A percentile compares a stretch with the other conserved stretches of the same genome.
Conservation (phyloP, 2,888 invertebrate species). For the Cantharis lateralis region DNA sequence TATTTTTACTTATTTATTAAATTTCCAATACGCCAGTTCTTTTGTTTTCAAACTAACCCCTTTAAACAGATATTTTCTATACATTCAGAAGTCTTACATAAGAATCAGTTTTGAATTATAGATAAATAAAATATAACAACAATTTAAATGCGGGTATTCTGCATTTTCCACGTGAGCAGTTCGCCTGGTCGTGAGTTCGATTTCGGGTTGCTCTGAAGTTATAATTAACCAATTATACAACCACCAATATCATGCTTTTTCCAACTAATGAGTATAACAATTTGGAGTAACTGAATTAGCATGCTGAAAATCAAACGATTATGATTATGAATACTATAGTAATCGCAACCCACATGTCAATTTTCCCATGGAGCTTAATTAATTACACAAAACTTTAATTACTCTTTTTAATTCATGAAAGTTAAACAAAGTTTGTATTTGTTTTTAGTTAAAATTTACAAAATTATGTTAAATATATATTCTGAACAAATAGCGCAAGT, state of each 20-base stretch:
- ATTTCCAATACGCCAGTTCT: too few relatives aligned
- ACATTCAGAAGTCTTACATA: too few relatives aligned
- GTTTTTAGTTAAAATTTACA: neutral
- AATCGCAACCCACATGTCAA: neutral
- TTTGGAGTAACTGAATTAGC: neutral
- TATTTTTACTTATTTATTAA: too few relatives aligned
- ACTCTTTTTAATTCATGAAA: neutral
- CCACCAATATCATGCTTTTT: neutral
- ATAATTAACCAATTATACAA: neutral
- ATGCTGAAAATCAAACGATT: neutral
- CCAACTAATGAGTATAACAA: neutral
- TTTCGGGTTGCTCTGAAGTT: neutral
- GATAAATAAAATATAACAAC: too few relatives aligned
- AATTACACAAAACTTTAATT: neutral
- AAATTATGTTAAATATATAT: neutral
- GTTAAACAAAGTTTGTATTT: neutral
- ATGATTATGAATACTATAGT: neutral
- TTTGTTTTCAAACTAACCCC: too few relatives aligned
- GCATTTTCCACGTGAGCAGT: neutral
- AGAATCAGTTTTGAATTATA: too few relatives aligned
- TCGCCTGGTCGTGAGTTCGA: neutral
- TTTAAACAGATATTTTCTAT: too few relatives aligned
- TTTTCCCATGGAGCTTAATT: neutral
- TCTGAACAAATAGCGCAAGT: neutral
- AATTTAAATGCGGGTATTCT: too few relatives aligned